Base-by-base conservation (phyloP, 1,140 invertebrate species). In the Mesaphorura yosii region DNA sequence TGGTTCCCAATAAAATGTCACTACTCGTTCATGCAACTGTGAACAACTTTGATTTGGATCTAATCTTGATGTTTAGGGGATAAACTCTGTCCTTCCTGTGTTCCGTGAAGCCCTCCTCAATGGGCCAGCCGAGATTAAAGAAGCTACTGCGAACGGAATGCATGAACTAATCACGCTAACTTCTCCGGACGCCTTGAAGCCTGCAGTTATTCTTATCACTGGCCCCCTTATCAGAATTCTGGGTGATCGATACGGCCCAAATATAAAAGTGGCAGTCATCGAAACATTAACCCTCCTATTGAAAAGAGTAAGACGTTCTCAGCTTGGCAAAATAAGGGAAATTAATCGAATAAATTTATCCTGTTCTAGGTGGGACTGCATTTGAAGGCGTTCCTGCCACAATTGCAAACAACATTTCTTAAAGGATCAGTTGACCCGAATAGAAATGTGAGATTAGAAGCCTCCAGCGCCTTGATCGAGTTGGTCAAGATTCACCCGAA, bases 191-290 rank as follows among this genome's bases (percentile, higher is more conserved):
- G 88, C 91, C 5, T 70, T 98, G 19, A 91, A 95, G 68, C 85
- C 90, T 2, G 94, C 90, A 42, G 91, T 98, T 1, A 84, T 98
- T 28, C 86, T 93, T 65, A 93, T 98, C 58, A 97, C 94, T 22
- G 95, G 95, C 7, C 94, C 95, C 0, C 75, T 98, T 15, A 98
- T 98, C 71, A 78, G 95, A 64, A 95, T 98, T 66, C 77, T 99
- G 14, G 93, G 94, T 22, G 95, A 98, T 71, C 76, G 94, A 44
- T 97, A 94, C 68, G 86, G 83, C 57, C 81, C 83, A 65, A 88
- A 82, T 64, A 88, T 98, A 0, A 98, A 98, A 73, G 87, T 90
- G 0, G 91, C 94, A 25, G 89, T 98, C 12, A 72, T 98, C 4
- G 91, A 97, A 67, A 94, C 91, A 0, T 73, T 99, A 19, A 88